Evolutionary conservation across 2,797 vertebrate species (phyloP).

Genomic region (Scleropages formosus): DNA sequence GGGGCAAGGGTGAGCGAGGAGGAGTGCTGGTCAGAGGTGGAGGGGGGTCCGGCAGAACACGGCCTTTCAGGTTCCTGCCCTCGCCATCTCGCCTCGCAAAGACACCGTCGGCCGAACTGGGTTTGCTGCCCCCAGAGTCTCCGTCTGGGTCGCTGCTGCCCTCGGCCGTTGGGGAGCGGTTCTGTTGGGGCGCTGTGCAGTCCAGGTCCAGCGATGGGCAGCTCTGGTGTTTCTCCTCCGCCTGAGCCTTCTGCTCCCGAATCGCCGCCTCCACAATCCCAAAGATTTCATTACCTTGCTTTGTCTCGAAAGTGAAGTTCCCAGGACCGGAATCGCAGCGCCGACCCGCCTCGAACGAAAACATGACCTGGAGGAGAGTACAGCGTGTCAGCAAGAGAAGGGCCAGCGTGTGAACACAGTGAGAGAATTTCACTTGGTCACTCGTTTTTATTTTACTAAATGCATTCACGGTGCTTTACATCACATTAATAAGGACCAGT

Average conservation of each 20-base stretch:
- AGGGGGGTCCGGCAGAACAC: conserved; percentile 72
- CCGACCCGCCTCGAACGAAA: conserved; percentile 94
- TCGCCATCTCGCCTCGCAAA: conserved; percentile 62
- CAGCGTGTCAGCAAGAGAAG: too few relatives aligned
- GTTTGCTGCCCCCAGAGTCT: conserved; percentile 68
- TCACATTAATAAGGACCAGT: too few relatives aligned
- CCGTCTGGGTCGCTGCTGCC: conserved; percentile 65
- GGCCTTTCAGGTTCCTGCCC: conserved; percentile 61
- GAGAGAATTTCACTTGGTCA: too few relatives aligned
- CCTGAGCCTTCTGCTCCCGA: conserved; percentile 82
- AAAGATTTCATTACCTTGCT: conserved; percentile 94
- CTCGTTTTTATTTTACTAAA: too few relatives aligned
- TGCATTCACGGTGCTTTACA: too few relatives aligned
- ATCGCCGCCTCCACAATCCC: conserved; percentile 85
- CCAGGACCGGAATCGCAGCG: conserved; percentile 93
- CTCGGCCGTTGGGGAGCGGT: conserved; percentile 42
- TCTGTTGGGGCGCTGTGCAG: conserved; percentile 54
- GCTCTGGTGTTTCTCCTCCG: conserved; percentile 73
- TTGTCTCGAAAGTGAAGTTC: conserved; percentile 96
- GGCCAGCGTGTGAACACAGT: too few relatives aligned
- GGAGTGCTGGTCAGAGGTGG: conserved; percentile 45
- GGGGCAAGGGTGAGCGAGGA: conserved; percentile 55
- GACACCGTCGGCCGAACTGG: conserved; percentile 65
- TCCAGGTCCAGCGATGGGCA: conserved; percentile 62
- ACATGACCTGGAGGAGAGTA: conserved; percentile 83